phyloP scores from a whole-genome alignment of 2,113 vertebrate species.

The Symphodus melops region DNA sequence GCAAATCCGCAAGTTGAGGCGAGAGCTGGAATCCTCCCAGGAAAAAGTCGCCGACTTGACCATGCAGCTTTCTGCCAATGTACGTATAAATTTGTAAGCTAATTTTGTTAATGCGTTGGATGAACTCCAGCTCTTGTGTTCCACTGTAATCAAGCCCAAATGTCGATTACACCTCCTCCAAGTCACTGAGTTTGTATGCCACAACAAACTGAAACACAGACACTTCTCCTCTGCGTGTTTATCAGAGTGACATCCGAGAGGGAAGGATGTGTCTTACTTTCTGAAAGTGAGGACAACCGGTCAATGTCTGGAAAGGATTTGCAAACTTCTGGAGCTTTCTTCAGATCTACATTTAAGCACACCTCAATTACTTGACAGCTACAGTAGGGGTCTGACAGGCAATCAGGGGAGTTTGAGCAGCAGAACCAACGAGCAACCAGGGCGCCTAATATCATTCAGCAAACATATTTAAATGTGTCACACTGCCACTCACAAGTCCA shows the following conservation, averaged over 20 bases:
- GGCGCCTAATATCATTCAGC: background rate
- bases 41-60: conserved; percentile 97
- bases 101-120: conserved; percentile 19
- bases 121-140: conserved; percentile 3
- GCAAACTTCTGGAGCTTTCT: background rate
- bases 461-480: background rate
- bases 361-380: background rate
- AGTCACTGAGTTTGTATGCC: background rate
- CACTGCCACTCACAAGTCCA: background rate
- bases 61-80: conserved; percentile 93
- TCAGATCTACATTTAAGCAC: background rate
- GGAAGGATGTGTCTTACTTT: background rate
- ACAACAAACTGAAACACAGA: background rate
- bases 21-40: conserved; percentile 95
- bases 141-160: background rate
- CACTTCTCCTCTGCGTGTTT: background rate
- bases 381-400: background rate
- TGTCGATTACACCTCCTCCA: background rate
- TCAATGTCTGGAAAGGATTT: background rate
- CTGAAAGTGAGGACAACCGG: background rate
- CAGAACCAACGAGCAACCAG: background rate
- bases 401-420: background rate
- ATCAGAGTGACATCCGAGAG: background rate
- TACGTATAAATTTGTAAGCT: conserved; percentile 74
- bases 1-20: conserved; percentile 96